phyloP scores from a whole-genome alignment of 2,888 invertebrate genomes.

The Alloplasta piceator region DNA sequence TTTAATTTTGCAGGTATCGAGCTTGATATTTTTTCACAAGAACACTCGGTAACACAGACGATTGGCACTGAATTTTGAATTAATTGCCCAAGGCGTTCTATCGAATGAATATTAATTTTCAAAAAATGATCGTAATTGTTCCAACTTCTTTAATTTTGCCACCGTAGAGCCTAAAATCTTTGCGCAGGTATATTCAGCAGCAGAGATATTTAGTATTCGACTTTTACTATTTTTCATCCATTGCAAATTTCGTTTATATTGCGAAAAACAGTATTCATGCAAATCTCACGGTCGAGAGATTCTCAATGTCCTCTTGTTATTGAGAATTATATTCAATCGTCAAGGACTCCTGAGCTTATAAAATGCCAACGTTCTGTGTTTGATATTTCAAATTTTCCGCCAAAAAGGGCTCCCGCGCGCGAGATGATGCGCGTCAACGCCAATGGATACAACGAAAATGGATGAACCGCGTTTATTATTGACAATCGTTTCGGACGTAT shows the following conservation, averaged over 20 bases:
- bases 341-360: not conserved
- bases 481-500: constrained; percentile 14
- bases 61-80: no score
- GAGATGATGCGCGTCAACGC: constrained; percentile 16
- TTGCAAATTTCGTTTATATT: not conserved
- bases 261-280: not conserved
- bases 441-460: constrained; percentile 23
- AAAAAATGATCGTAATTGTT: no score
- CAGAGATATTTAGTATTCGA: not conserved
- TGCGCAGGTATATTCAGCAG: no score
- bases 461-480: constrained; percentile 24
- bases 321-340: not conserved
- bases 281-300: no score
- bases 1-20: not conserved
- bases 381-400: constrained; percentile 28
- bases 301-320: not conserved
- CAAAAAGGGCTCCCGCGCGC: not conserved
- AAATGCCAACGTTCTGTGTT: not conserved
- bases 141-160: no score
- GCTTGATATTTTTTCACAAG: not conserved
- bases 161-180: no score
- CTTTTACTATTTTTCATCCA: not conserved
- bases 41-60: no score
- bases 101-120: no score
- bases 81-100: no score